phyloP scores from a whole-genome alignment of 1,140 invertebrate species.

The Cotesia glomerata region DNA sequence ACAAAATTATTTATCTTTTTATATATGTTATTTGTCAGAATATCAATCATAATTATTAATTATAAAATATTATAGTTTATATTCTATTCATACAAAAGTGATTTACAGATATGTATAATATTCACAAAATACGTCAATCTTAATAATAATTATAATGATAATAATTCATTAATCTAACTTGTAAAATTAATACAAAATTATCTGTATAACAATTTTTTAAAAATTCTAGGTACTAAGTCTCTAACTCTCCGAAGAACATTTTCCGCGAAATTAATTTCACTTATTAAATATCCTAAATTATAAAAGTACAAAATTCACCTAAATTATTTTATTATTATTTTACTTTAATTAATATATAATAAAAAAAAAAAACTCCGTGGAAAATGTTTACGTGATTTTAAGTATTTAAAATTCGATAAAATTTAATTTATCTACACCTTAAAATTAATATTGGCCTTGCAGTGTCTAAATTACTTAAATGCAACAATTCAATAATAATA shows the following conservation, averaged over 20 bases:
- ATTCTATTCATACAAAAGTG: no score
- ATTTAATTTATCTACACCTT: conserved; percentile 38
- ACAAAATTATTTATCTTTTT: no score
- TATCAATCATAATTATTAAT: no score
- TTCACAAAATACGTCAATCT: conserved; percentile 50
- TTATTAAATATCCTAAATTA: no score
- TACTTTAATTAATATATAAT: background rate
- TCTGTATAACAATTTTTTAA: conserved; percentile 46
- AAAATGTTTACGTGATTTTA: conserved; percentile 16
- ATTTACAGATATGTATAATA: conserved; percentile 55
- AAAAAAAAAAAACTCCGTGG: background rate
- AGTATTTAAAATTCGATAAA: background rate
- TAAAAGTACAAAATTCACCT: no score
- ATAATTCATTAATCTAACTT: no score
- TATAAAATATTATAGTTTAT: no score
- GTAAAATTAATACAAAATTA: background rate
- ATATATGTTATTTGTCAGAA: no score
- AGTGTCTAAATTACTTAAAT: conserved; percentile 26
- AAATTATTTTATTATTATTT: no score
- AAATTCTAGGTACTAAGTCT: conserved; percentile 51
- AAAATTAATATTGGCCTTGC: conserved; percentile 54
- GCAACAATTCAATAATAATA: conserved; percentile 17
- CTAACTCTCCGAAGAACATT: conserved; percentile 35
- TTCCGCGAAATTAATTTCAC: conserved; percentile 10
- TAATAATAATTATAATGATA: no score